phyloP scores from a whole-genome alignment of 2,113 vertebrate species.

The Camelus bactrianus region DNA sequence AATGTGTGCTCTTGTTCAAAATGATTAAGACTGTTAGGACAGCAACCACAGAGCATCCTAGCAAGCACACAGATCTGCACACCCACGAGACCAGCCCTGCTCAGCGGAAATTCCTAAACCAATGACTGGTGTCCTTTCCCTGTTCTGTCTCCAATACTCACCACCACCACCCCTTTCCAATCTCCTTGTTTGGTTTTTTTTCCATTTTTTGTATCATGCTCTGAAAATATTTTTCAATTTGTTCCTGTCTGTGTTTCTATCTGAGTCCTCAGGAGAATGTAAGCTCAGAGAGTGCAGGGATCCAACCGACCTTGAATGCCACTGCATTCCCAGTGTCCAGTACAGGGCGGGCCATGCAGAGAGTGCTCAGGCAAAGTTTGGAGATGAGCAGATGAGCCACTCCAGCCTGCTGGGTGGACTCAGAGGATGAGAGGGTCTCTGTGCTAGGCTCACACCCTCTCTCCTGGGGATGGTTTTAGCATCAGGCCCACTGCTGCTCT shows the following conservation, averaged over 20 bases:
- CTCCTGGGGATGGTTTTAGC: conserved; percentile 78
- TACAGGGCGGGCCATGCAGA: rapidly evolving
- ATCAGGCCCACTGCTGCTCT: conserved; percentile 84
- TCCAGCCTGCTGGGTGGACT: rapidly evolving
- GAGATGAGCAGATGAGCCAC: rapidly evolving
- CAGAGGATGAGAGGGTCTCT: conserved; percentile 73
- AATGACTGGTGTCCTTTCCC: not conserved
- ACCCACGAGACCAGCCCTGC: rapidly evolving
- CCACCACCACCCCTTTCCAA: not conserved
- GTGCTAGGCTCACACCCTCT: conserved; percentile 74
- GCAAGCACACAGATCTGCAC: rapidly evolving
- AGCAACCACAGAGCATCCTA: too few species aligned
- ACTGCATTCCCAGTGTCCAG: rapidly evolving
- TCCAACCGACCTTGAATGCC: rapidly evolving
- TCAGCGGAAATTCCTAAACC: not conserved
- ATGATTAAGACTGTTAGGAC: too few species aligned
- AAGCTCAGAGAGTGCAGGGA: not conserved
- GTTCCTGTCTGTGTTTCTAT: rapidly evolving
- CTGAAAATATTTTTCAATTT: not conserved
- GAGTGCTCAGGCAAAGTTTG: rapidly evolving
- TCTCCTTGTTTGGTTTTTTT: not conserved
- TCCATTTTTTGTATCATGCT: not conserved
- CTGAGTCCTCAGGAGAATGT: not conserved
- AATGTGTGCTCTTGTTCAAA: not conserved
- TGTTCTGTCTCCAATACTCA: rapidly evolving